phyloP scores from a whole-genome alignment of 2,888 invertebrate species.

The Leptinotarsa juncta region DNA sequence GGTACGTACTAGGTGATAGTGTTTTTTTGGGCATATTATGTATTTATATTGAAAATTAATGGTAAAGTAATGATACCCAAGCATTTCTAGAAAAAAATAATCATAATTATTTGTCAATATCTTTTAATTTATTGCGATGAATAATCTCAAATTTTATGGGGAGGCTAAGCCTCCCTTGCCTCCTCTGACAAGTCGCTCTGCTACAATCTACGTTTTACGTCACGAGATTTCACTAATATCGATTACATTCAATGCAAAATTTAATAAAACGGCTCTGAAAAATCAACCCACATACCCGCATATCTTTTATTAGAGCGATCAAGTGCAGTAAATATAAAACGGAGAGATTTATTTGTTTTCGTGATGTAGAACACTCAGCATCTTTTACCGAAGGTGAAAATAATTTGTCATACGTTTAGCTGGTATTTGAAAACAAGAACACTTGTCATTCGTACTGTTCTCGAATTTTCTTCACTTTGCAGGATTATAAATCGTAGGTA shows the following conservation, averaged over 20 bases:
- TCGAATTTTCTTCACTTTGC: neutral
- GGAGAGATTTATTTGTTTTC: constrained; percentile 19
- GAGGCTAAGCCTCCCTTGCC: no score
- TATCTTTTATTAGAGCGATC: constrained; percentile 7
- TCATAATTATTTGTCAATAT: no score
- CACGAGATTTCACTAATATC: neutral
- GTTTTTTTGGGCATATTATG: no score
- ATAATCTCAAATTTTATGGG: no score
- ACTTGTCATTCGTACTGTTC: neutral
- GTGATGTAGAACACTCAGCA: constrained; percentile 6
- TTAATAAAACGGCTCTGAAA: neutral
- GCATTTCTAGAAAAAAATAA: no score
- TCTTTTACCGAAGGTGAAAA: constrained; percentile 7
- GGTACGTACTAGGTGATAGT: no score
- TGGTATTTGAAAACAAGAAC: neutral
- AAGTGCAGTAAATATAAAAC: constrained; percentile 12
- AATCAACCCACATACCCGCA: constrained; percentile 9
- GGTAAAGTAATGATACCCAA: no score
- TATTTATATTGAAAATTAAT: no score
- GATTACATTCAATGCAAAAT: neutral
- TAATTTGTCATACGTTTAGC: constrained; percentile 7
- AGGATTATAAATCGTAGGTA: neutral
- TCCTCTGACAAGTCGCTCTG: no score
- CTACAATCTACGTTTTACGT: no score
- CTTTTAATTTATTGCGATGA: no score